Percentiles rank a stretch among this genome's conserved stretches.
These are phyloP conservation scores for Acanthaster planci DNA, from an alignment of 35 echinoderm and acorn worm genomes.

Conservation along the genomic window DNA sequence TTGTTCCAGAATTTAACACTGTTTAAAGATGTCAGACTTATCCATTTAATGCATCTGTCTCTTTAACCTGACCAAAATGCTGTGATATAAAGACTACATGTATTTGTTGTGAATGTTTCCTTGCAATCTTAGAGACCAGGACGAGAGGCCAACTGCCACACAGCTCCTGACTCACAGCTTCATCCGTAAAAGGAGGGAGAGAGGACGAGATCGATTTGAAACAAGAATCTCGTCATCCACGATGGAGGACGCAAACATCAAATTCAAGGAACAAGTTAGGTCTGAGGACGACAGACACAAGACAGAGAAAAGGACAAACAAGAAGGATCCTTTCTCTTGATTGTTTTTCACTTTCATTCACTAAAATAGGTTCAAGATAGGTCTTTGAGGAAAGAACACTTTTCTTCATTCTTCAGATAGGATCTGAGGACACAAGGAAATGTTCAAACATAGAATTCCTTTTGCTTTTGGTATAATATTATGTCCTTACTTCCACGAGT, in stretches of 20 bases:
- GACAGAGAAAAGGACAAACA: not conserved
- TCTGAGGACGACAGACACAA: constrained; percentile 30
- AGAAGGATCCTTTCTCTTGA: too few relatives aligned
- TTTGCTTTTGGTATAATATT: too few relatives aligned
- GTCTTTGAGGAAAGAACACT: too few relatives aligned
- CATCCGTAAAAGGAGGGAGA: constrained; percentile 45
- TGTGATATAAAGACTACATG: not conserved
- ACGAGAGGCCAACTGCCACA: constrained; percentile 70
- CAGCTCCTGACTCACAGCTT: constrained; percentile 78
- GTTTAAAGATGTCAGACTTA: not conserved
- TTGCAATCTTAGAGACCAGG: constrained; percentile 56
- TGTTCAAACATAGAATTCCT: too few relatives aligned
- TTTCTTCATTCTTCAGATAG: too few relatives aligned
- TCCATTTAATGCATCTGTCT: too few relatives aligned
- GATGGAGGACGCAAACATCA: constrained; percentile 79
- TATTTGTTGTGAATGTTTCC: not conserved
- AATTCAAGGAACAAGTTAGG: constrained; percentile 81
- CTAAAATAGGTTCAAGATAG: too few relatives aligned
- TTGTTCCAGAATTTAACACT: not conserved
- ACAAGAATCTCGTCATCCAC: constrained; percentile 67
- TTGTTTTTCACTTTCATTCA: too few relatives aligned
- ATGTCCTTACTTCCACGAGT: too few relatives aligned
- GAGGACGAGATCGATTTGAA: constrained; percentile 37
- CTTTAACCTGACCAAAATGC: too few relatives aligned
- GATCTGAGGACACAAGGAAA: too few relatives aligned